Evolutionary conservation across 2,888 invertebrate genomes (phyloP).

Genomic region (Blastobasis lacticolella): DNA sequence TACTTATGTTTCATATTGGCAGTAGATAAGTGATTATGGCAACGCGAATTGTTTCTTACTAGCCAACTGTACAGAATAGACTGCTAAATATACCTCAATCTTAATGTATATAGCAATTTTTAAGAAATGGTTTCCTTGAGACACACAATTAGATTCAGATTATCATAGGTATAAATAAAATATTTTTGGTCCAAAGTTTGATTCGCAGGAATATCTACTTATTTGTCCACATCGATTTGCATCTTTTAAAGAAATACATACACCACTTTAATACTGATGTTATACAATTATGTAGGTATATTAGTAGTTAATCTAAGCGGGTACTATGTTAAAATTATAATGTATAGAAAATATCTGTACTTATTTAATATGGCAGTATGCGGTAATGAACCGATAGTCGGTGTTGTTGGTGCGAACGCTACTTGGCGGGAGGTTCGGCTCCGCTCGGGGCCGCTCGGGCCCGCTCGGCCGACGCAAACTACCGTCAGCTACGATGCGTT

Average conservation of each 20-base stretch:
- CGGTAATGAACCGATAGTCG: slow-evolving; percentile 38
- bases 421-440: too few relatives aligned
- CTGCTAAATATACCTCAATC: too few relatives aligned
- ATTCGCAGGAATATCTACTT: slow-evolving; percentile 25
- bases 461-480: too few relatives aligned
- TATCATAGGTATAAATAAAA: slow-evolving; percentile 4
- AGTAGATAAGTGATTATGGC: slow-evolving; percentile 64
- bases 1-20: slow-evolving; percentile 65
- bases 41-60: slow-evolving; percentile 57
- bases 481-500: too few relatives aligned
- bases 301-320: slow-evolving; percentile 60
- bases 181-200: slow-evolving; percentile 11
- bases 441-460: too few relatives aligned
- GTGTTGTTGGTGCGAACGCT: too few relatives aligned
- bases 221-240: slow-evolving; percentile 4
- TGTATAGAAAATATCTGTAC: slow-evolving; percentile 16
- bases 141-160: not conserved
- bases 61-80: too few relatives aligned
- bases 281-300: slow-evolving; percentile 50
- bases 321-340: slow-evolving; percentile 55
- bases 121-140: not conserved
- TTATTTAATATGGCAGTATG: slow-evolving; percentile 70
- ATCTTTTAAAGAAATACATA: slow-evolving; percentile 49
- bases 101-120: too few relatives aligned
- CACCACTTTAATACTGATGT: slow-evolving; percentile 71